A percentile compares a stretch with the other conserved stretches of the same genome.
These are phyloP conservation scores for Eueides isabella DNA, from an alignment of 1,140 invertebrate species.

Conservation along the genomic window DNA sequence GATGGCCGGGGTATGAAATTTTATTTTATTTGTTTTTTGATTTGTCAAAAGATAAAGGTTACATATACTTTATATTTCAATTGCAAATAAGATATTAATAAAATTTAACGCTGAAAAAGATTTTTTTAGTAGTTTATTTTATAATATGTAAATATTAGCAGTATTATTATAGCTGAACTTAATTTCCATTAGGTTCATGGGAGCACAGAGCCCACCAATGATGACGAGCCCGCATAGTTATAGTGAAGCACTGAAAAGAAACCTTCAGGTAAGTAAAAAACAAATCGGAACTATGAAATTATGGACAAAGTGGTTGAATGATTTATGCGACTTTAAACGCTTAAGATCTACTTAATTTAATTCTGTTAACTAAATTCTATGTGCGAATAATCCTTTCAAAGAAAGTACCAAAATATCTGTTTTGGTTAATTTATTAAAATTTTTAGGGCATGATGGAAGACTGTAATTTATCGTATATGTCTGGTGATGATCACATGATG, in stretches of 20 bases:
- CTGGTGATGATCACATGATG: conserved; percentile 79
- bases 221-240: conserved; percentile 80
- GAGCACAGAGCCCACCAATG: conserved; percentile 80
- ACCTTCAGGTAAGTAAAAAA: conserved; percentile 71
- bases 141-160: not conserved
- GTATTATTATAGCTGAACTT: not conserved
- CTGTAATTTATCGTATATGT: conserved; percentile 79
- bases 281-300: not conserved
- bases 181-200: conserved; percentile 69
- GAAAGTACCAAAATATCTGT: not conserved
- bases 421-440: not conserved
- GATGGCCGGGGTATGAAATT: conserved; percentile 75
- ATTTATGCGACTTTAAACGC: not conserved
- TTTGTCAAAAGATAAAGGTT: conserved; percentile 10
- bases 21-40: conserved; percentile 55
- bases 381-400: not conserved
- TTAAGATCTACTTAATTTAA: too few relatives aligned
- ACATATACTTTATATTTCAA: not conserved
- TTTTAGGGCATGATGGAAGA: conserved; percentile 82
- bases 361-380: too few relatives aligned
- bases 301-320: not conserved
- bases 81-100: not conserved
- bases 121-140: not conserved
- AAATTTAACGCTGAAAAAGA: not conserved
- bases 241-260: conserved; percentile 78